Conservation (phyloP, 2,797 vertebrate species). For the Pseudocheirus occidentalis region DNA sequence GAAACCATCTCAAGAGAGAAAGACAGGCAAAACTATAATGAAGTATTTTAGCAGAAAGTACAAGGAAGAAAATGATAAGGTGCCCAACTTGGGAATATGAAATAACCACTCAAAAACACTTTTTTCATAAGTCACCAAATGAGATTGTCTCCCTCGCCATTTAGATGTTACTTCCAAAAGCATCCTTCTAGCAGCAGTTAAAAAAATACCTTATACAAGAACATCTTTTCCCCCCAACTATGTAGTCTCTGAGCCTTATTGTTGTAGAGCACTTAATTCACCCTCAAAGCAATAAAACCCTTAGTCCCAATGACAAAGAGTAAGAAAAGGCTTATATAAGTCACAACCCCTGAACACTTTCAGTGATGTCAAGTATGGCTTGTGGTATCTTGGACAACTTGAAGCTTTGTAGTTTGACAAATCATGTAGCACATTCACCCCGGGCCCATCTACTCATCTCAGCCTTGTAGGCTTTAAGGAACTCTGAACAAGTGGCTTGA, state of each 20-base stretch:
- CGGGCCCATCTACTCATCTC: constrained; percentile 81
- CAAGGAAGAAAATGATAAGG: constrained; percentile 25
- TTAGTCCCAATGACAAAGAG: constrained; percentile 64
- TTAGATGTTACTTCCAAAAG: not conserved
- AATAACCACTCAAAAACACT: constrained; percentile 49
- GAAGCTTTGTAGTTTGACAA: constrained; percentile 78
- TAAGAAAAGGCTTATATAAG: constrained; percentile 60
- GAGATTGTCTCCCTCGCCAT: not conserved
- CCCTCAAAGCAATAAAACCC: constrained; percentile 58
- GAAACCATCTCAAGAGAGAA: constrained; percentile 40
- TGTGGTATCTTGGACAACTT: constrained; percentile 78
- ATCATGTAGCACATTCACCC: constrained; percentile 78
- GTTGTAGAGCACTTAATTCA: constrained; percentile 51
- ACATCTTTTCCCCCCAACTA: not conserved
- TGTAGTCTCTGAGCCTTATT: not conserved
- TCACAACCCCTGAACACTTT: constrained; percentile 74
- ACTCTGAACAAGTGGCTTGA: constrained; percentile 80
- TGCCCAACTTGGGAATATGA: not conserved
- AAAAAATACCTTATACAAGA: not conserved
- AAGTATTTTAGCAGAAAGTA: constrained; percentile 16
- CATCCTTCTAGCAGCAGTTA: constrained; percentile 16
- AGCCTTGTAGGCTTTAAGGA: constrained; percentile 75
- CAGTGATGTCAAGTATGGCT: constrained; percentile 73
- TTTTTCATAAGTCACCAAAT: not conserved
- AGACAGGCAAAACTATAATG: not conserved